Evolutionary conservation across 2,888 invertebrate species (phyloP).

Genomic region (Drosophila prostipennis): DNA sequence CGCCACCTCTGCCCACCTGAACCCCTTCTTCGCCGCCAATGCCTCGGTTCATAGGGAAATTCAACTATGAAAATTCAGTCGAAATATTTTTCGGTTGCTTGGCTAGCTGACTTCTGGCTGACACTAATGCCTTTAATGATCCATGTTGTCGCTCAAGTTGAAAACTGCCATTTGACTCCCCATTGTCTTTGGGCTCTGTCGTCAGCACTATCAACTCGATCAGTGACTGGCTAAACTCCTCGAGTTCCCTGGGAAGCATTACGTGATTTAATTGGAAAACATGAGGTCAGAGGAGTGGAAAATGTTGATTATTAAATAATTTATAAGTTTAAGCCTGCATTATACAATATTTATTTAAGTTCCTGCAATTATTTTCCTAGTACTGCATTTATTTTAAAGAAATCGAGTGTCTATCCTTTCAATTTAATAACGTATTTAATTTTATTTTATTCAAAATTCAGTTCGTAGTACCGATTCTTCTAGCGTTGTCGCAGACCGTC

Average conservation of each 20-base stretch:
- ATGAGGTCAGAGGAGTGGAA: slow-evolving; percentile 14
- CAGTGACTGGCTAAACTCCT: slow-evolving; percentile 32
- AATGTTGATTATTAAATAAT: slow-evolving; percentile 12
- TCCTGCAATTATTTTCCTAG: too few species aligned
- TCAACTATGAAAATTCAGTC: slow-evolving; percentile 27
- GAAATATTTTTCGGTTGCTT: slow-evolving; percentile 29
- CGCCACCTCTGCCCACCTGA: slow-evolving; percentile 4
- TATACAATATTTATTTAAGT: too few species aligned
- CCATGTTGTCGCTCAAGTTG: slow-evolving; percentile 41
- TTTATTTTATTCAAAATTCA: background rate
- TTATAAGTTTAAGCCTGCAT: too few species aligned
- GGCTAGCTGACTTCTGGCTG: slow-evolving; percentile 34
- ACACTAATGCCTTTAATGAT: slow-evolving; percentile 49
- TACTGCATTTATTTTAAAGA: too few species aligned
- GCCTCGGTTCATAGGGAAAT: slow-evolving; percentile 10
- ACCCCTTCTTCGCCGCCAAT: background rate
- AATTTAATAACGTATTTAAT: background rate
- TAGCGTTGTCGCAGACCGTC: background rate
- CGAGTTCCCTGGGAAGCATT: slow-evolving; percentile 26
- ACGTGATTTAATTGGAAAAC: slow-evolving; percentile 16
- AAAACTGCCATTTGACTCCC: slow-evolving; percentile 38
- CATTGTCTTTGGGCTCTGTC: slow-evolving; percentile 32
- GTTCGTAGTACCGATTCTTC: background rate
- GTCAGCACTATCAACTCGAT: slow-evolving; percentile 22
- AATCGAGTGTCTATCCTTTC: too few species aligned